Evolutionary conservation across 2,113 vertebrate species (phyloP), one percentile per base, ranked within the genome.

Genomic region (Archocentrus centrarchus): DNA sequence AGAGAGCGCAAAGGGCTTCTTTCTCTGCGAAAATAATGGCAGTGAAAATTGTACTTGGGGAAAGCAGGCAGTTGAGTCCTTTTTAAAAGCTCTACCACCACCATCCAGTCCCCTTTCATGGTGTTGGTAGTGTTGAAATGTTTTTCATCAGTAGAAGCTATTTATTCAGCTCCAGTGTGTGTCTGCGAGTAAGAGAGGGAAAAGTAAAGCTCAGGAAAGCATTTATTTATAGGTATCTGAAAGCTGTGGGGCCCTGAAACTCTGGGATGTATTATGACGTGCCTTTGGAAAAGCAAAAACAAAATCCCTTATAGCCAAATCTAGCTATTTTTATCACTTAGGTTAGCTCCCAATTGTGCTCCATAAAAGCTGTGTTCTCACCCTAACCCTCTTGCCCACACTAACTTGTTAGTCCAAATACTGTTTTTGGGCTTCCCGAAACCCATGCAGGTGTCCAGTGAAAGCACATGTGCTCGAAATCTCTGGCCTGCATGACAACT

Each of bases 201-300:
- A 78, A 86, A 77, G 85, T 80, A 82, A 64, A 88, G 84, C 87
- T 85, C 79, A 91, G 89, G 91, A 95, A 92, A 94, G 93, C 92
- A 90, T 95, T 94, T 95, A 96, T 95, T 96, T 95, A 95, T 95
- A 95, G 95, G 84, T 89, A 91, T 93, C 85, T 93, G 90, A 95
- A 92, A 94, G 93, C 92, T 80, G 84, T 47, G 2, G 81, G 88
- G 88, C 64, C 68, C 79, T 89, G 87, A 91, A 90, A 91, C 93
- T 91, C 91, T 92, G 92, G 88, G 87, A 91, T 93, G 92, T 90
- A 90, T 93, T 93, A 92, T 94, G 92, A 89, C 60, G 73, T 93
- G 88, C 59, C 64, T 93, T 90, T 89, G 80, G 77, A 91, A 93
- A 90, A 92, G 91, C 86, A 90, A 91, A 90, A 92, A 89, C 88